Evolutionary conservation across 2,113 vertebrate genomes (phyloP).

Genomic region (Xenus cinereus): DNA sequence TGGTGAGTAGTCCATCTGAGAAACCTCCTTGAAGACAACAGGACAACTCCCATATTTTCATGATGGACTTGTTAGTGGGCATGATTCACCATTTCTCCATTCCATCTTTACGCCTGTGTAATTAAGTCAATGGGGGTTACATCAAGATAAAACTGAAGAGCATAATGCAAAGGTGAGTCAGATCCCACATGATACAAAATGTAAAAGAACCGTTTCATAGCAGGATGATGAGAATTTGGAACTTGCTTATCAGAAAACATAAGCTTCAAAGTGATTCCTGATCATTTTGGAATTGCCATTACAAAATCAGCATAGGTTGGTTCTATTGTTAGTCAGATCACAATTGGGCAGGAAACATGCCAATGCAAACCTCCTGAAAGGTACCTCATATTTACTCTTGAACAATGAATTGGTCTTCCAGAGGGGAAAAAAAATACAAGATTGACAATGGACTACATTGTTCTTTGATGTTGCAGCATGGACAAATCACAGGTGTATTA

Average conservation of each 20-base stretch:
- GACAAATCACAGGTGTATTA: conserved; percentile 33
- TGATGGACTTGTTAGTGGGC: background rate
- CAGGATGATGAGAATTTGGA: conserved; percentile 65
- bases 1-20: background rate
- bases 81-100: background rate
- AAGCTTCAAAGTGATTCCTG: conserved; percentile 67
- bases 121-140: background rate
- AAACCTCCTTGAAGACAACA: conserved; percentile 4
- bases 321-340: conserved; percentile 69
- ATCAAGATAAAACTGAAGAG: background rate
- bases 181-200: conserved; percentile 24
- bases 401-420: conserved; percentile 75
- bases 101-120: background rate
- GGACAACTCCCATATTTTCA: conserved; percentile 3
- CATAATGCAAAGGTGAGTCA: conserved; percentile 5
- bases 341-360: conserved; percentile 45
- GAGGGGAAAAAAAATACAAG: conserved; percentile 30
- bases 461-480: conserved; percentile 62
- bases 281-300: conserved; percentile 66
- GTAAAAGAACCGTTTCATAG: conserved; percentile 49
- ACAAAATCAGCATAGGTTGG: conserved; percentile 66
- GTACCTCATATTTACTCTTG: conserved; percentile 65
- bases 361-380: conserved; percentile 67
- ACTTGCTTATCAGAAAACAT: conserved; percentile 49
- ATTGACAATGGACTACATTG: conserved; percentile 73